Conservation (phyloP, 2,888 invertebrate species). For the Perizoma affinitatum region DNA sequence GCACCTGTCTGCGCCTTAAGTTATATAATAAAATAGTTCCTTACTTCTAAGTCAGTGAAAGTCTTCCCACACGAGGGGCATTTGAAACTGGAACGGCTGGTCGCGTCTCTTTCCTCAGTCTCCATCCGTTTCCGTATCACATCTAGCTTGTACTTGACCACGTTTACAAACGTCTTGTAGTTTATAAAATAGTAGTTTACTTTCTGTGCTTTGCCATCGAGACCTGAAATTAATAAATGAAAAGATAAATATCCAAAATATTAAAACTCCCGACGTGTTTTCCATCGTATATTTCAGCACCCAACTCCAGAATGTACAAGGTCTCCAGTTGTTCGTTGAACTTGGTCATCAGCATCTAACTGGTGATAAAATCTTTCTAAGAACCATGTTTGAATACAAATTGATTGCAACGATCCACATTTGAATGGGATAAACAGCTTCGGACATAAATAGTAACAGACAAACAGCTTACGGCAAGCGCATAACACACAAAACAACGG, state of each 20-base stretch:
- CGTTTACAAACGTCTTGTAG: constrained; percentile 98
- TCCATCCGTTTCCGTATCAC: constrained; percentile 98
- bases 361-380: too few relatives aligned
- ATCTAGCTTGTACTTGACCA: constrained; percentile 98
- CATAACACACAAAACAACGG: too few relatives aligned
- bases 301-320: constrained; percentile 93
- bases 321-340: constrained; percentile 98
- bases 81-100: constrained; percentile 97
- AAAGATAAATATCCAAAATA: background rate
- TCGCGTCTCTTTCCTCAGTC: constrained; percentile 96
- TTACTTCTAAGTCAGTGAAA: constrained; percentile 96
- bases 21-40: background rate
- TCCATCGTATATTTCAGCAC: too few relatives aligned
- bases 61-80: constrained; percentile 96
- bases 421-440: too few relatives aligned
- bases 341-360: constrained; percentile 94
- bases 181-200: constrained; percentile 99
- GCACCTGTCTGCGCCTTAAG: too few relatives aligned
- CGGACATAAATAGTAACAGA: too few relatives aligned
- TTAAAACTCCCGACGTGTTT: too few relatives aligned
- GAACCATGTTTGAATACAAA: too few relatives aligned
- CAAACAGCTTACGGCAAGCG: too few relatives aligned
- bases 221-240: constrained; percentile 60
- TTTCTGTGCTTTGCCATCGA: constrained; percentile 97
- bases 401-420: too few relatives aligned